phyloP scores from a whole-genome alignment of 2,113 vertebrate species.

The Triplophysa tibetana region DNA sequence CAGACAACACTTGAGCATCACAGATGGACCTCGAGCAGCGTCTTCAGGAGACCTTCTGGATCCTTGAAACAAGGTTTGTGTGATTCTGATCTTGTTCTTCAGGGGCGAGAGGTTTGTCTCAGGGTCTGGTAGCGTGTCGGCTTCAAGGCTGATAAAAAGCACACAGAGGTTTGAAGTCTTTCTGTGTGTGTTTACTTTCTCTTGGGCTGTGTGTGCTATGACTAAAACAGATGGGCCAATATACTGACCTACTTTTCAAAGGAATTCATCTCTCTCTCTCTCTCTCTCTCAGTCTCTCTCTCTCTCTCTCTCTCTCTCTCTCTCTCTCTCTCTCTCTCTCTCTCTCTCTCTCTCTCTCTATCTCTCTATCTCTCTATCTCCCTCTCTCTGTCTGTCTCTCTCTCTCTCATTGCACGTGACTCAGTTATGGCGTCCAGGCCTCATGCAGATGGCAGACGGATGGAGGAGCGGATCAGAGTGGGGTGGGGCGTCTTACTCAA shows the following conservation, averaged over 20 bases:
- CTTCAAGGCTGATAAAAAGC: neutral
- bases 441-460: conserved; percentile 16
- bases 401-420: conserved; percentile 34
- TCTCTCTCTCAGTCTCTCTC: neutral
- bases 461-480: neutral
- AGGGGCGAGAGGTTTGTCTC: neutral
- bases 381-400: neutral
- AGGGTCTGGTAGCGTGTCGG: neutral
- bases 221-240: conserved; percentile 29
- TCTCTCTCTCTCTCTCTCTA: neutral
- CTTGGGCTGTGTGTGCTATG: neutral
- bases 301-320: conserved; percentile 4
- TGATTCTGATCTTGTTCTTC: too few relatives aligned
- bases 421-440: conserved; percentile 21
- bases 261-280: conserved; percentile 13
- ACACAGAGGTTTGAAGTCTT: neutral
- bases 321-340: neutral
- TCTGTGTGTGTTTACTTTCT: conserved; percentile 24
- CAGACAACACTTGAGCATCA: too few relatives aligned
- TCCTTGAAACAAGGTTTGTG: too few relatives aligned
- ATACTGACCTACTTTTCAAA: conserved; percentile 28
- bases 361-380: too few relatives aligned
- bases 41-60: too few relatives aligned
- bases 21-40: too few relatives aligned
- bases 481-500: conserved; percentile 56